Conservation (phyloP, 2,113 vertebrate genomes). For the Daphoenositta chrysoptera region DNA sequence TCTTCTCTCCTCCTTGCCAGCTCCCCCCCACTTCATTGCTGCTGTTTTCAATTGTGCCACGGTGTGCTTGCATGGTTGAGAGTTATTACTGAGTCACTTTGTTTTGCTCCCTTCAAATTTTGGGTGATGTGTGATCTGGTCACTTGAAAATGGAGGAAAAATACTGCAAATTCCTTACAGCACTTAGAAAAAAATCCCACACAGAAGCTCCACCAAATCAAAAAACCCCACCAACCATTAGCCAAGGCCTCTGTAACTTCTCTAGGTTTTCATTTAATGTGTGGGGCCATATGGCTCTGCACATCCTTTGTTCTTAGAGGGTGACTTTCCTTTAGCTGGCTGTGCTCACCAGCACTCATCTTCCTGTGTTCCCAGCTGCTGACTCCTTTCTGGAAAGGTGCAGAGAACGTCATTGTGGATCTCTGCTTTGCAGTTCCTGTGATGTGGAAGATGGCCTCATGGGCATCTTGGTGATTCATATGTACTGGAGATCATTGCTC, state of each 20-base stretch:
- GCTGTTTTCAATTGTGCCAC: not conserved
- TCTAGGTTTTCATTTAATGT: not conserved
- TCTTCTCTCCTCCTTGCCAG: not conserved
- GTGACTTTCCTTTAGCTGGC: not conserved
- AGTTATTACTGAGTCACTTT: constrained; percentile 17
- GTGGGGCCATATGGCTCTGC: not conserved
- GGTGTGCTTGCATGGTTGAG: not conserved
- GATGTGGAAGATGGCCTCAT: not conserved
- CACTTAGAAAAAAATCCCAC: not conserved
- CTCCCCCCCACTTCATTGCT: not conserved
- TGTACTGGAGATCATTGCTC: constrained; percentile 46
- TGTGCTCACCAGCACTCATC: not conserved
- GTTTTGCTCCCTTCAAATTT: not conserved
- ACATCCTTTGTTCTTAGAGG: not conserved
- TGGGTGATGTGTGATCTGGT: not conserved
- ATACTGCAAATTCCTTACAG: not conserved
- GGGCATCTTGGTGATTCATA: constrained; percentile 45
- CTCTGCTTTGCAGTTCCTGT: not conserved
- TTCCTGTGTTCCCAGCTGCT: not conserved
- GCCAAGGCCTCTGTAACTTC: not conserved
- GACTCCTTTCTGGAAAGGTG: not conserved
- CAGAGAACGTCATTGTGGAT: not conserved
- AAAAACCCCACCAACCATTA: not conserved
- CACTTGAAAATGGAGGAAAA: not conserved
- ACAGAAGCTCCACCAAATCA: not conserved